Conservation (phyloP, 2,797 vertebrate species). For the Gephyroberyx darwinii region DNA sequence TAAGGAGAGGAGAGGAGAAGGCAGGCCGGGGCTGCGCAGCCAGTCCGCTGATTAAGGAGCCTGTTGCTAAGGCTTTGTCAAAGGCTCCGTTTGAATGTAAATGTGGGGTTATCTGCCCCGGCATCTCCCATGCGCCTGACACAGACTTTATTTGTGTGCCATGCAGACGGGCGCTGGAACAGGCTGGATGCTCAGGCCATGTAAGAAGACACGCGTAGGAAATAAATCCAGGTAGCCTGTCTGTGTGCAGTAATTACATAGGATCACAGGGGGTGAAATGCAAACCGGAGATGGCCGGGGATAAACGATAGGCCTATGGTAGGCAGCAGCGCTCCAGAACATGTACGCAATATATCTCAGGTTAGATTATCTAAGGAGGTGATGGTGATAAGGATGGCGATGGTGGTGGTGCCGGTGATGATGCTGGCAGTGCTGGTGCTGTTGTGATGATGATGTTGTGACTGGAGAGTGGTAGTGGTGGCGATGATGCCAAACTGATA, state of each 20-base stretch:
- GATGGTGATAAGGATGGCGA: background rate
- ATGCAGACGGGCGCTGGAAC: slow-evolving; percentile 81
- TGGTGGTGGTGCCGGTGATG: background rate
- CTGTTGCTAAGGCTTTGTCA: slow-evolving; percentile 97
- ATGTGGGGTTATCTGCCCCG: slow-evolving; percentile 92
- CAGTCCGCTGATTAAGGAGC: slow-evolving; percentile 90
- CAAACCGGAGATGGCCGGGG: slow-evolving; percentile 13
- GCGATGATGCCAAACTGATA: background rate
- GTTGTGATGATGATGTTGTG: background rate
- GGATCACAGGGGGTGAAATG: slow-evolving; percentile 38
- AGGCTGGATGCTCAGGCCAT: slow-evolving; percentile 82
- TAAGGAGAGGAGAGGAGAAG: slow-evolving; percentile 87
- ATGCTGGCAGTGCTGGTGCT: background rate
- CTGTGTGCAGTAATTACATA: slow-evolving; percentile 78
- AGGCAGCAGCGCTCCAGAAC: background rate
- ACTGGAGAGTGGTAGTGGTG: background rate
- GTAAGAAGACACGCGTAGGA: slow-evolving; percentile 88
- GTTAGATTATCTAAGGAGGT: background rate
- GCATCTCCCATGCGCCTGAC: slow-evolving; percentile 94
- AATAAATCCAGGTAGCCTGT: slow-evolving; percentile 84
- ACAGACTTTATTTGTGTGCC: slow-evolving; percentile 93
- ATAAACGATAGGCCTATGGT: slow-evolving; percentile 15
- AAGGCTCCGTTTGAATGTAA: slow-evolving; percentile 97
- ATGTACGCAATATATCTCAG: background rate
- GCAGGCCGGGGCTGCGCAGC: slow-evolving; percentile 75